phyloP scores from a whole-genome alignment of 2,888 invertebrate genomes.

The Caenorhabditis angaria region DNA sequence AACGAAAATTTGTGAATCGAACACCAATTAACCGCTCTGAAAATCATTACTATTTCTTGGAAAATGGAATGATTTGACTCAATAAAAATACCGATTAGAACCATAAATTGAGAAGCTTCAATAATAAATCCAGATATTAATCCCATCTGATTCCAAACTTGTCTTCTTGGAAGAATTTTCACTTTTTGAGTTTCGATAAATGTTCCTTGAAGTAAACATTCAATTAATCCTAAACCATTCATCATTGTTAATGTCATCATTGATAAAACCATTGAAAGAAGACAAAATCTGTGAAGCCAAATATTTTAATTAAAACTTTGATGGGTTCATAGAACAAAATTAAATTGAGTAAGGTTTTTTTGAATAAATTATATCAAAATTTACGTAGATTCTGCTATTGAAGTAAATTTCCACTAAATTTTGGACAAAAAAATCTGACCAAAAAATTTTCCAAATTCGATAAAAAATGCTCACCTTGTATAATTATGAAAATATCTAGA shows the following conservation, averaged over 20 bases:
- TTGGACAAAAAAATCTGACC: too few species aligned
- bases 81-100: neutral
- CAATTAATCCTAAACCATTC: neutral
- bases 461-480: too few species aligned
- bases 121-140: neutral
- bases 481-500: neutral
- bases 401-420: too few species aligned
- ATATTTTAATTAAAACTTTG: too few species aligned
- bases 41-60: neutral
- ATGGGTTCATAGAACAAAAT: too few species aligned
- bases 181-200: neutral
- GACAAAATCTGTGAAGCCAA: neutral
- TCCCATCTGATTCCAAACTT: neutral
- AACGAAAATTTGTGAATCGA: neutral
- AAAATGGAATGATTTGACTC: neutral
- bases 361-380: too few species aligned
- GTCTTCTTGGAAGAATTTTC: neutral
- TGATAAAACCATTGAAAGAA: neutral
- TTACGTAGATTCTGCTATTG: too few species aligned
- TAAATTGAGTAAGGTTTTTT: too few species aligned
- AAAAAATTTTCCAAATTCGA: neutral
- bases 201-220: conserved; percentile 3
- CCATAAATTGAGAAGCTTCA: neutral
- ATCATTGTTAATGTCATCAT: neutral
- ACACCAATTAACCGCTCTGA: neutral